Base-by-base conservation (phyloP, 2,797 vertebrate species). In the Alauda arvensis region DNA sequence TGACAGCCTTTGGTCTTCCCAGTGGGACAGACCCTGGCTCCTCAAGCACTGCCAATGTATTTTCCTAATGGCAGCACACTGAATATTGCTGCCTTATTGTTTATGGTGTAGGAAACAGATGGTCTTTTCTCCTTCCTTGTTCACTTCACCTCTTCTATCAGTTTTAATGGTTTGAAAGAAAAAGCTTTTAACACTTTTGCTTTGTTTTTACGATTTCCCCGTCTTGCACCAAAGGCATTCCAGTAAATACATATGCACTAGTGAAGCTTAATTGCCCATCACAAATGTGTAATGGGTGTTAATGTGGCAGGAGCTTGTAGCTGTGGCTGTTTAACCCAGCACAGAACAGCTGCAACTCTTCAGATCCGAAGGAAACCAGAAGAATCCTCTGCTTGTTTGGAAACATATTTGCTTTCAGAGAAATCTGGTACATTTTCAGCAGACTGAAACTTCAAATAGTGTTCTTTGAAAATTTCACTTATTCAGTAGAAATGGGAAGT, bases 241-340 rank as follows among this genome's bases (percentile, higher is more conserved):
- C 69, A 37, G 72, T 87, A 66, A 72, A 76, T 78, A 70, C 43
- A 43, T 18, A 33, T 37, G 48, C 63, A 60, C 53, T 51, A 25
- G 40, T 65, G 89, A 86, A 56, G 85, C 83, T 87, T 90, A 87
- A 25, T 77, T 95, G 81, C 84, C 84, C 79, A 45, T 81, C 60
- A 39, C 63, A 59, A 57, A 66, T 61, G 51, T 62, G 57, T 70
- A 59, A 70, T 29, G 79, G 74, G 74, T 79, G 68, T 84, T 79
- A 77, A 88, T 56, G 51, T 78, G 77, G 65, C 42, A 51, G 18
- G 29, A 85, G 43, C 45, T 90, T 77, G 80, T 70, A 71, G 59
- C 66, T 92, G 3, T 20, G 37, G 62, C 53, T 85, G 51, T 65
- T 78, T 40, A 81, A 89, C 69, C 87, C 57, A 59, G 33, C 31